Evolutionary conservation across 2,888 invertebrate genomes (phyloP).

Genomic region (Galeruca laticollis): DNA sequence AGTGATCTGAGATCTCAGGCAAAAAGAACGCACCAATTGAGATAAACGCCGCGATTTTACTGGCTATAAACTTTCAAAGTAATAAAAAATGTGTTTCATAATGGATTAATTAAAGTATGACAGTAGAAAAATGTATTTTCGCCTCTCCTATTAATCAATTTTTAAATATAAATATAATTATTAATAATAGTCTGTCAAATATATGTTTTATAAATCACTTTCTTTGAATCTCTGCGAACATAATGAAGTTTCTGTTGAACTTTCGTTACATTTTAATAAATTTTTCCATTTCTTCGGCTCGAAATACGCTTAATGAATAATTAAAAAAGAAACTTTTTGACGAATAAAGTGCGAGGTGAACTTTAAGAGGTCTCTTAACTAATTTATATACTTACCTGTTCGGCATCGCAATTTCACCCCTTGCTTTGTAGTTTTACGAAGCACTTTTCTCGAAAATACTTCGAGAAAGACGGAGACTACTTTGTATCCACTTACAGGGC

Average conservation of each 20-base stretch:
- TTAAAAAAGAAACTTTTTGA: conserved; percentile 29
- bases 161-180: no score
- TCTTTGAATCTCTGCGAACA: background rate
- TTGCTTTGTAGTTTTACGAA: conserved; percentile 23
- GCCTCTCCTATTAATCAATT: no score
- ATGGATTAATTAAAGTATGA: no score
- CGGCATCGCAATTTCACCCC: conserved; percentile 17
- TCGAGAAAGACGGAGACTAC: background rate
- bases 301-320: conserved; percentile 23
- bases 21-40: no score
- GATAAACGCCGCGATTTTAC: no score
- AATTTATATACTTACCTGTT: conserved; percentile 32
- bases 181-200: background rate
- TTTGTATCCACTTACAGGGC: background rate
- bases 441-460: background rate
- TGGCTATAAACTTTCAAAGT: no score
- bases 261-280: no score
- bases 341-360: conserved; percentile 9
- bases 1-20: no score
- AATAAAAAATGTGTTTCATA: no score
- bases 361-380: conserved; percentile 22
- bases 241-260: background rate
- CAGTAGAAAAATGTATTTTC: no score
- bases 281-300: background rate
- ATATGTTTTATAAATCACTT: no score